Evolutionary conservation across 2,113 vertebrate species (phyloP).

Genomic region (Elgaria multicarinata): DNA sequence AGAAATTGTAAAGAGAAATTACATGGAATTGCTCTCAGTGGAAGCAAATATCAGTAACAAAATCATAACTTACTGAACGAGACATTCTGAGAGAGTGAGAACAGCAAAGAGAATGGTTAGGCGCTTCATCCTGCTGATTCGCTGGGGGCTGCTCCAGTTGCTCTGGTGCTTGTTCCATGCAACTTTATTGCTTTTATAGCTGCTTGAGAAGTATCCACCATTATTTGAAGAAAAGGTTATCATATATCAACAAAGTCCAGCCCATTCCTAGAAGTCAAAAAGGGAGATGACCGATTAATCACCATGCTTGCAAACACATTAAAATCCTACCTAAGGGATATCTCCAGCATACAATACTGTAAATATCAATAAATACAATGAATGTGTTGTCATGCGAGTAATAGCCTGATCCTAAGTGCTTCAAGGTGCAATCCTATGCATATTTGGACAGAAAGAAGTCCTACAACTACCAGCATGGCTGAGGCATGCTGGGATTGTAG

Average conservation of each 20-base stretch:
- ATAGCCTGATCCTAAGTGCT: not conserved
- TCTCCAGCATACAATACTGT: not conserved
- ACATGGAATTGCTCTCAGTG: not conserved
- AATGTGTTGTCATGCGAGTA: too few relatives aligned
- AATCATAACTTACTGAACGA: conserved; percentile 66
- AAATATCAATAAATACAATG: not conserved
- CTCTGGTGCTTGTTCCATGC: rapidly evolving
- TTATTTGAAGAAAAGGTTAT: conserved; percentile 4
- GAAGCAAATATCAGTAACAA: not conserved
- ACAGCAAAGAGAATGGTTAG: conserved; percentile 68
- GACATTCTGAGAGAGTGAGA: conserved; percentile 70
- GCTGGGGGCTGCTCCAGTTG: not conserved
- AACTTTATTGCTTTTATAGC: conserved; percentile 39
- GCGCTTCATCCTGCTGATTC: conserved; percentile 69
- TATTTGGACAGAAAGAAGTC: not conserved
- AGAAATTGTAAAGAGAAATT: not conserved
- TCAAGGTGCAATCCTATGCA: not conserved
- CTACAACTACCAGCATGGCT: too few relatives aligned
- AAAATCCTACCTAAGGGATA: not conserved
- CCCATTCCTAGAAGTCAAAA: not conserved
- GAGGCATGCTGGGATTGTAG: too few relatives aligned
- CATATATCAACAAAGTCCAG: conserved; percentile 6
- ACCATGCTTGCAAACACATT: not conserved
- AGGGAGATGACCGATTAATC: not conserved
- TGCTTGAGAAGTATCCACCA: not conserved